These are phyloP conservation scores for Hylaeus volcanicus DNA, from an alignment of 1,140 invertebrate genomes.

Conservation along the genomic window DNA sequence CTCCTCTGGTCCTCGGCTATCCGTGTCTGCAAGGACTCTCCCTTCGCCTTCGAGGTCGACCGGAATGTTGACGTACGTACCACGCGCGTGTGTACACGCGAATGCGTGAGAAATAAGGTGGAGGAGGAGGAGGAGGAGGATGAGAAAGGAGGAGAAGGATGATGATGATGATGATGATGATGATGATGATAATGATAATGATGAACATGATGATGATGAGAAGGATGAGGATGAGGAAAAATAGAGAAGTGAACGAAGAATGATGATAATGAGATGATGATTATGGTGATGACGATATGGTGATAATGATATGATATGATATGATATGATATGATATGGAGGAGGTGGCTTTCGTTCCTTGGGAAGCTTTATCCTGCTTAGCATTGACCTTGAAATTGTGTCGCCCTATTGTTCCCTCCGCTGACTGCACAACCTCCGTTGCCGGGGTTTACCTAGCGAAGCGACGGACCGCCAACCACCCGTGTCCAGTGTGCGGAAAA, in stretches of 20 bases:
- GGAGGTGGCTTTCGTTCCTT: slow-evolving; percentile 75
- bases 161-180: slow-evolving; percentile 10
- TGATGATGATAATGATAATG: not conserved
- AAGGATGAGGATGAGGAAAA: not conserved
- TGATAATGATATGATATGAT: slow-evolving; percentile 19
- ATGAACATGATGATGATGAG: not conserved
- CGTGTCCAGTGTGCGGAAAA: slow-evolving; percentile 96
- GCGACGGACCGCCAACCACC: slow-evolving; percentile 94
- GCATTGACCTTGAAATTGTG: slow-evolving; percentile 82
- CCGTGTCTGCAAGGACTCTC: slow-evolving; percentile 64
- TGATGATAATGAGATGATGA: not conserved
- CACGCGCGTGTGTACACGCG: slow-evolving; percentile 60
- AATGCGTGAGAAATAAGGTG: slow-evolving; percentile 65
- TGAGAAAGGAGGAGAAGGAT: not conserved
- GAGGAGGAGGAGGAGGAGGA: slow-evolving; percentile 27
- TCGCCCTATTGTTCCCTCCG: slow-evolving; percentile 81
- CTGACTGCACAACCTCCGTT: slow-evolving; percentile 81
- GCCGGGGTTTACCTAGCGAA: slow-evolving; percentile 90
- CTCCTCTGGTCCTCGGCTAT: slow-evolving; percentile 64
- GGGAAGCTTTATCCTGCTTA: slow-evolving; percentile 80
- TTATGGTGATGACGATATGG: not conserved
- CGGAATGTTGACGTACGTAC: slow-evolving; percentile 61
- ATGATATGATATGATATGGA: slow-evolving; percentile 37
- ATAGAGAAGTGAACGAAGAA: too few relatives aligned
- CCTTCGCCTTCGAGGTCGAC: slow-evolving; percentile 69